phyloP scores from a whole-genome alignment of 2,888 invertebrate species.

The Sturmia bella region DNA sequence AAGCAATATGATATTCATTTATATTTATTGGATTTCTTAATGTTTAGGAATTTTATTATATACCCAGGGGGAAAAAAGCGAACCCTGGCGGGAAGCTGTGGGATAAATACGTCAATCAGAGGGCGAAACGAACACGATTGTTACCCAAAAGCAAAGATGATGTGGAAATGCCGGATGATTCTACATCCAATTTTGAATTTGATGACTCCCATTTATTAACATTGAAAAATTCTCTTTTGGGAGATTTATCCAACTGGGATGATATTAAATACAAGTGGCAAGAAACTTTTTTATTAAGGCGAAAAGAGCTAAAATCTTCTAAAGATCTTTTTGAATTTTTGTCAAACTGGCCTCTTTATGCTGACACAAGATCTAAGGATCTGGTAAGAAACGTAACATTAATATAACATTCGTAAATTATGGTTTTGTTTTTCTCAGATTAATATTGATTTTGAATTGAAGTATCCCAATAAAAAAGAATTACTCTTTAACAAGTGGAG shows the following conservation, averaged over 20 bases:
- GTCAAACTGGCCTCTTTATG: slow-evolving; percentile 50
- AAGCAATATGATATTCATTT: background rate
- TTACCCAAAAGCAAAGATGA: slow-evolving; percentile 11
- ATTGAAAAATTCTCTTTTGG: slow-evolving; percentile 28
- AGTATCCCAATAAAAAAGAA: slow-evolving; percentile 35
- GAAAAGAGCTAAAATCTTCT: slow-evolving; percentile 48
- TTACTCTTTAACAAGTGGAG: slow-evolving; percentile 55
- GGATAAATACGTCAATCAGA: slow-evolving; percentile 53
- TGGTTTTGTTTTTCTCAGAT: slow-evolving; percentile 23
- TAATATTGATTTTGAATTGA: slow-evolving; percentile 45
- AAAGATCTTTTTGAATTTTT: slow-evolving; percentile 48
- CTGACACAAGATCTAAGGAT: slow-evolving; percentile 32
- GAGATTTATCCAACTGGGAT: slow-evolving; percentile 53
- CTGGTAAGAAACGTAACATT: slow-evolving; percentile 47
- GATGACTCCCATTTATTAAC: slow-evolving; percentile 17
- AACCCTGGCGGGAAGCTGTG: slow-evolving; percentile 48
- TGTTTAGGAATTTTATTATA: slow-evolving; percentile 50
- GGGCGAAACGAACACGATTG: slow-evolving; percentile 14
- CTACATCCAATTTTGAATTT: background rate
- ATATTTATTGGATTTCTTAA: slow-evolving; percentile 1
- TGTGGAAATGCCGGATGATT: background rate
- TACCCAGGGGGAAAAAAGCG: slow-evolving; percentile 27
- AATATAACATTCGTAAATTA: too few relatives aligned
- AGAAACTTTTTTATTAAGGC: slow-evolving; percentile 46
- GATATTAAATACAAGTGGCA: slow-evolving; percentile 53